Percentiles rank a stretch among this genome's conserved stretches.
Conservation (phyloP, 1,140 invertebrate genomes). For the Lepidurus packardi region DNA sequence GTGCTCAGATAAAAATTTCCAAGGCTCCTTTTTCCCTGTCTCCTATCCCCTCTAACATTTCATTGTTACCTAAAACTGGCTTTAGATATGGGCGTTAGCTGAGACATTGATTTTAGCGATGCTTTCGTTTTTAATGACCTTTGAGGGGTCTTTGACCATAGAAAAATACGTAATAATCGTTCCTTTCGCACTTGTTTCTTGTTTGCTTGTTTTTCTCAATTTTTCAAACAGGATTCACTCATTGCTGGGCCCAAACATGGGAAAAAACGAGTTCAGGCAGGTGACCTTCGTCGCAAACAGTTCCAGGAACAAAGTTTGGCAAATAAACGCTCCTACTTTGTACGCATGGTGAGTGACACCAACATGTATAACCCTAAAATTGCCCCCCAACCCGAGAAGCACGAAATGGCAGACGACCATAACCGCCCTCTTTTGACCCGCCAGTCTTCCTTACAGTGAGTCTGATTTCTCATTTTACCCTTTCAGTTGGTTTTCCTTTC, state of each 20-base stretch:
- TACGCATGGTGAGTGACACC: conserved; percentile 56
- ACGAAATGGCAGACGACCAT: background rate
- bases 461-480: background rate
- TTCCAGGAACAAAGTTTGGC: conserved; percentile 39
- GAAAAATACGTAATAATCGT: too few species aligned
- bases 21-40: background rate
- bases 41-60: background rate
- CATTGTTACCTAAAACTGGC: too few species aligned
- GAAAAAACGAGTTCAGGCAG: background rate
- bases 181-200: too few species aligned
- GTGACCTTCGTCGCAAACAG: background rate
- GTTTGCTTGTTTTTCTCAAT: too few species aligned
- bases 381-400: background rate
- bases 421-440: background rate
- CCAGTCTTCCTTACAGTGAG: background rate
- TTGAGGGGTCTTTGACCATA: too few species aligned
- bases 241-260: background rate
- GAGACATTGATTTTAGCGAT: too few species aligned
- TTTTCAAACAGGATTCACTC: background rate
- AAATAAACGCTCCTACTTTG: conserved; percentile 51
- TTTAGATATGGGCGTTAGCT: too few species aligned
- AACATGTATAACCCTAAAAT: conserved; percentile 54
- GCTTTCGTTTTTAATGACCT: too few species aligned
- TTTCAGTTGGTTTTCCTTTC: background rate
- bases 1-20: background rate